phyloP scores from a whole-genome alignment of 2,797 vertebrate species.

The Psittacula echo region DNA sequence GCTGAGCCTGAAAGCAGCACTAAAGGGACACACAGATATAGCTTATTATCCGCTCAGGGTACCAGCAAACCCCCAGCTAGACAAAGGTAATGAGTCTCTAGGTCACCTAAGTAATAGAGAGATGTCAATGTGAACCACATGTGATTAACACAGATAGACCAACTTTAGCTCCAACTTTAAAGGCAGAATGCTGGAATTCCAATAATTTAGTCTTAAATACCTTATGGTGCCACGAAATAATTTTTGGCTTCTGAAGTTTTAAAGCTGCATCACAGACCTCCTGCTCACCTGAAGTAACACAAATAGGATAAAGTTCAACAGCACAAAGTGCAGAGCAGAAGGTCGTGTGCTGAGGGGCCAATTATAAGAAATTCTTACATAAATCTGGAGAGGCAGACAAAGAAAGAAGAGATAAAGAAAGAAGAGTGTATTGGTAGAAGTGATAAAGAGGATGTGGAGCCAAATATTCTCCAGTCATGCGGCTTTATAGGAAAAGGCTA shows the following conservation, averaged over 20 bases:
- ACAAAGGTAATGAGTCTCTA: neutral
- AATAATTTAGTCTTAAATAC: neutral
- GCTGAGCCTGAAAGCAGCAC: neutral
- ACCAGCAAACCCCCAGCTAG: neutral
- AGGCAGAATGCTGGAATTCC: neutral
- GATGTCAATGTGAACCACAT: neutral
- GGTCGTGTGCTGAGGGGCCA: neutral
- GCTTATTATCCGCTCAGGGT: neutral
- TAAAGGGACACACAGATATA: neutral
- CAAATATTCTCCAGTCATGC: neutral
- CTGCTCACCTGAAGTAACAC: neutral
- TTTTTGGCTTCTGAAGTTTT: neutral
- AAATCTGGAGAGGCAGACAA: neutral
- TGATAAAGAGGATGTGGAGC: neutral
- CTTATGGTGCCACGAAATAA: neutral
- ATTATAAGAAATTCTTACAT: neutral
- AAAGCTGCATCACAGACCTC: neutral
- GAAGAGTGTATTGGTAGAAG: neutral
- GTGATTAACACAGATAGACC: neutral
- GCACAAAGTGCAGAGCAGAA: neutral
- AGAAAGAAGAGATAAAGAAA: neutral
- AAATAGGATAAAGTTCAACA: neutral
- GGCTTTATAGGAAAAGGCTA: neutral
- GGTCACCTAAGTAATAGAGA: neutral
- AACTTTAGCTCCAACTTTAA: neutral